Conservation (phyloP, 1,140 invertebrate genomes). For the Heliconius himera region DNA sequence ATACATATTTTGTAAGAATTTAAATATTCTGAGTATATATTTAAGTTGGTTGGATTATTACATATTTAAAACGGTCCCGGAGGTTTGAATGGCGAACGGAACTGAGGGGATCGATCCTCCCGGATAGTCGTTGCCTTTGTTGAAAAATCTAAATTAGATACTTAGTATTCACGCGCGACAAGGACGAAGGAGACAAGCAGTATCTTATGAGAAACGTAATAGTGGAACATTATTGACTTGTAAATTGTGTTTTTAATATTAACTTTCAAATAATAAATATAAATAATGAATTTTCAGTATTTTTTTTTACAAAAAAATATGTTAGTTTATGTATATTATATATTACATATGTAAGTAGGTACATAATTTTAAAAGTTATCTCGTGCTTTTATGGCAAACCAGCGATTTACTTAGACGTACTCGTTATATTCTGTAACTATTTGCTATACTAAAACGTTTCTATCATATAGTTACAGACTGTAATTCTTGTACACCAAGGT, state of each 20-base stretch:
- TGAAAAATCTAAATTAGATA: slow-evolving; percentile 74
- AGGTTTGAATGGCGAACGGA: slow-evolving; percentile 69
- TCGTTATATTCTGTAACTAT: no score
- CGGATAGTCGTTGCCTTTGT: slow-evolving; percentile 69
- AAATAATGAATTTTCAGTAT: not conserved
- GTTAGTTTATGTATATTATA: no score
- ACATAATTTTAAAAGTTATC: no score
- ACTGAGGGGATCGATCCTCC: slow-evolving; percentile 74
- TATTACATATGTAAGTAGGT: no score
- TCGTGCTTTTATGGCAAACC: no score
- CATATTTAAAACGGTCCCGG: slow-evolving; percentile 70
- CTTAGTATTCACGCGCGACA: slow-evolving; percentile 70
- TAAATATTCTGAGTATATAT: slow-evolving; percentile 39
- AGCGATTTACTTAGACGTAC: no score
- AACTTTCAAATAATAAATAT: not conserved
- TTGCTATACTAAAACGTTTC: no score
- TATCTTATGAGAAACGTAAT: slow-evolving; percentile 14
- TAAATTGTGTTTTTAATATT: slow-evolving; percentile 3
- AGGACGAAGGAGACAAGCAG: slow-evolving; percentile 46
- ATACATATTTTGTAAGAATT: slow-evolving; percentile 45
- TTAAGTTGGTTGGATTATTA: slow-evolving; percentile 57
- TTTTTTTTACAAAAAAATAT: no score
- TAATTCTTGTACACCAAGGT: no score
- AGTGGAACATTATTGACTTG: not conserved
- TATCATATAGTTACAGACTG: no score